phyloP scores from a whole-genome alignment of 2,113 vertebrate genomes.

The Zosterops hypoxanthus region DNA sequence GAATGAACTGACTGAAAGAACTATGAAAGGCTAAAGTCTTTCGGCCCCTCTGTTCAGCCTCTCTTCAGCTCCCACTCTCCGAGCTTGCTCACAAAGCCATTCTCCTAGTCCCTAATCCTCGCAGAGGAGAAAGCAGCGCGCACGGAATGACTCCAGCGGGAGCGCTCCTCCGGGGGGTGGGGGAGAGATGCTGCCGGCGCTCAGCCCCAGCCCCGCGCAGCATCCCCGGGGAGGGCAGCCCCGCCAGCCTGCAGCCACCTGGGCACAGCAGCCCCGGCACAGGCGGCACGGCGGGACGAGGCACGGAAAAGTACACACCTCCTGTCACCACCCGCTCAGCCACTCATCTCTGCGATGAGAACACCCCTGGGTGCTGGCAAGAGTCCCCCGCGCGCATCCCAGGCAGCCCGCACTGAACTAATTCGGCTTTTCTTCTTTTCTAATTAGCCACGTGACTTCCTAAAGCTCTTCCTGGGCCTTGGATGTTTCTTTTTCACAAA shows the following conservation, averaged over 20 bases:
- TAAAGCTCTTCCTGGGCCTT: background rate
- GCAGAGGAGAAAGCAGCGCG: slow-evolving; percentile 62
- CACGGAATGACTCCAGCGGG: slow-evolving; percentile 73
- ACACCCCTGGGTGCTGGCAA: background rate
- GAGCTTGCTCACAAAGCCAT: slow-evolving; percentile 77
- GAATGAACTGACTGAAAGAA: slow-evolving; percentile 65
- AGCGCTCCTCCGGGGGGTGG: slow-evolving; percentile 53
- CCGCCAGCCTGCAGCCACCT: background rate
- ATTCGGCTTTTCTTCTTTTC: background rate
- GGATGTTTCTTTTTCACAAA: background rate
- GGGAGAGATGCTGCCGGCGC: background rate
- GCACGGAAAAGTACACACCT: background rate
- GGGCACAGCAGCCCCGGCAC: background rate
- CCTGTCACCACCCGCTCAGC: background rate
- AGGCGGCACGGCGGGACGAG: background rate
- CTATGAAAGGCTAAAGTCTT: slow-evolving; percentile 67
- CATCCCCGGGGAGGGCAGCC: slow-evolving; percentile 8
- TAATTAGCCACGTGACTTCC: background rate
- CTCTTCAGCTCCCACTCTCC: slow-evolving; percentile 71
- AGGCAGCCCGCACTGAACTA: background rate
- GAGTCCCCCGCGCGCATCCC: background rate
- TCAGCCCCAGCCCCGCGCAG: background rate
- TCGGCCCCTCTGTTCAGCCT: slow-evolving; percentile 60
- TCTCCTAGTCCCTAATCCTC: slow-evolving; percentile 76
- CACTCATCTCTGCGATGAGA: background rate